phyloP scores from a whole-genome alignment of 2,113 vertebrate genomes.

The Xyrauchen texanus region DNA sequence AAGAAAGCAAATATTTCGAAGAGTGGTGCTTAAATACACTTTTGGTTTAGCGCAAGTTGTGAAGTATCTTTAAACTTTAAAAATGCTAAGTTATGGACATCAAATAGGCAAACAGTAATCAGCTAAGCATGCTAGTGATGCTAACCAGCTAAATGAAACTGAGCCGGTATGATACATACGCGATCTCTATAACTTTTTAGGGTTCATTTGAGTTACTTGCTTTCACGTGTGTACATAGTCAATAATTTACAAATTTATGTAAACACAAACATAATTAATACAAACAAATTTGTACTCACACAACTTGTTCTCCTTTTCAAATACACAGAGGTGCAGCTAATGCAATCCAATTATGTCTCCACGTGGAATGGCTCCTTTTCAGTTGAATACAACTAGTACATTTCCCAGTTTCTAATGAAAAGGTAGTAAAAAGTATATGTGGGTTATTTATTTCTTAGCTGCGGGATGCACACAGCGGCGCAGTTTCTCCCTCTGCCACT shows the following conservation, averaged over 20 bases:
- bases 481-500: conserved; percentile 75
- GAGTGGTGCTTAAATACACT: neutral
- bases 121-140: conserved; percentile 28
- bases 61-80: neutral
- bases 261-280: neutral
- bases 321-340: conserved; percentile 31
- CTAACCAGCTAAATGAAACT: conserved; percentile 54
- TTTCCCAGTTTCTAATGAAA: conserved; percentile 56
- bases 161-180: neutral
- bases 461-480: conserved; percentile 70
- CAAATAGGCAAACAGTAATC: conserved; percentile 23
- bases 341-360: conserved; percentile 21
- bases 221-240: neutral
- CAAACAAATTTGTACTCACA: conserved; percentile 42
- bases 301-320: conserved; percentile 46
- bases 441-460: conserved; percentile 43
- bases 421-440: neutral
- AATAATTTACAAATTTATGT: too few species aligned
- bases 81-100: neutral
- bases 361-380: conserved; percentile 16
- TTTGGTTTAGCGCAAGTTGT: neutral
- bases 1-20: neutral
- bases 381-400: conserved; percentile 1
- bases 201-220: neutral
- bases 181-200: conserved; percentile 19